Conservation (phyloP, 2,797 vertebrate genomes). For the Anisognathus igniventris region DNA sequence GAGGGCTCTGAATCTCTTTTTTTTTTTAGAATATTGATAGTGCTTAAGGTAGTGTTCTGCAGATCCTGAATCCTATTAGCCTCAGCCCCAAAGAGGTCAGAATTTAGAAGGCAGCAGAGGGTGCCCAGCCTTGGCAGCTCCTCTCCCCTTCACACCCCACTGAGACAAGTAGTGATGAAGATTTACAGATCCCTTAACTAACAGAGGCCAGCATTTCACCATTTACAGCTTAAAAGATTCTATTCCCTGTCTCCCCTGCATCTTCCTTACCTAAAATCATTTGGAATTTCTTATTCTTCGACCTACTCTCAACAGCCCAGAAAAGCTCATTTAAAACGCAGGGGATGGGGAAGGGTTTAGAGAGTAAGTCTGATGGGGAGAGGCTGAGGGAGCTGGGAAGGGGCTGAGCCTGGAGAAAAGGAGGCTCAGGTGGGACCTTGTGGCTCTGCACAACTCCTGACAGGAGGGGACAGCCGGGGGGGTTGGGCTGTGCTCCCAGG, state of each 20-base stretch:
- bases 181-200: not conserved
- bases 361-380: not conserved
- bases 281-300: not conserved
- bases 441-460: not conserved
- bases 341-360: not conserved
- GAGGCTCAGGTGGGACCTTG: not conserved
- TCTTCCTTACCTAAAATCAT: not conserved
- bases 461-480: not conserved
- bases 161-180: not conserved
- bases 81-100: not conserved
- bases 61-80: not conserved
- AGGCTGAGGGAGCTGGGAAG: not conserved
- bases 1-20: not conserved
- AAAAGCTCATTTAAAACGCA: not conserved
- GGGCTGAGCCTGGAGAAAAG: not conserved
- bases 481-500: accelerated
- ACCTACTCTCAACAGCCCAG: not conserved
- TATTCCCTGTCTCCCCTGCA: accelerated
- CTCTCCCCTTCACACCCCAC: not conserved
- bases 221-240: not conserved
- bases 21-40: not conserved
- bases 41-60: not conserved
- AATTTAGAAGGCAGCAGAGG: not conserved
- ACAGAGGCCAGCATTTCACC: not conserved
- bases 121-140: not conserved